A percentile compares a stretch with the other conserved stretches of the same genome.
phyloP scores from a whole-genome alignment of 2,797 vertebrate genomes.

The Sciaenops ocellatus region DNA sequence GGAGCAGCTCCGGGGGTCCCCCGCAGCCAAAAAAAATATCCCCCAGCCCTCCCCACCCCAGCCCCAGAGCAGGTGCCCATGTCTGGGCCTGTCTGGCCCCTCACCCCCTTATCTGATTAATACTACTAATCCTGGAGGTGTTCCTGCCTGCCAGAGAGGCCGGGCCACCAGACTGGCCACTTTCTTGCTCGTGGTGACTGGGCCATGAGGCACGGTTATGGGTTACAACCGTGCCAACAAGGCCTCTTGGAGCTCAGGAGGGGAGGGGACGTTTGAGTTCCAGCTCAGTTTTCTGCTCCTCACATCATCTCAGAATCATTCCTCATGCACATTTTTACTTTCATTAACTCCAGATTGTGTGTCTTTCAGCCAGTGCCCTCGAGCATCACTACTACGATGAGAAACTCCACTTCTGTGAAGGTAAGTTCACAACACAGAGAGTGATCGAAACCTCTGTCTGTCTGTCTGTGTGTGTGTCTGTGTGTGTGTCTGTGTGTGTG shows the following conservation, averaged over 20 bases:
- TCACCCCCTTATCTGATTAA: slow-evolving; percentile 91
- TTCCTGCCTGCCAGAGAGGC: slow-evolving; percentile 88
- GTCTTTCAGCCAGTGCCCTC: slow-evolving; percentile 73
- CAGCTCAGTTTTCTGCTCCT: slow-evolving; percentile 63
- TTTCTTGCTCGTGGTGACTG: slow-evolving; percentile 79
- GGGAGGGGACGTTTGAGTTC: slow-evolving; percentile 81
- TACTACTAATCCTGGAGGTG: slow-evolving; percentile 92
- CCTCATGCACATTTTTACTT: slow-evolving; percentile 1
- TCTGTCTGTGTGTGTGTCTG: background rate
- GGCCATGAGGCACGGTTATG: slow-evolving; percentile 68
- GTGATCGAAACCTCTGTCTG: slow-evolving; percentile 9
- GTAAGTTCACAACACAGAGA: slow-evolving; percentile 80
- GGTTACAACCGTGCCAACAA: slow-evolving; percentile 73
- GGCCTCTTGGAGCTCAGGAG: slow-evolving; percentile 58
- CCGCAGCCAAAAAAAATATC: slow-evolving; percentile 34
- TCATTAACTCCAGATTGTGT: slow-evolving; percentile 15
- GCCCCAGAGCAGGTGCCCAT: slow-evolving; percentile 83
- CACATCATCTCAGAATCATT: slow-evolving; percentile 18
- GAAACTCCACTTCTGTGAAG: slow-evolving; percentile 89
- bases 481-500: slow-evolving; percentile 8
- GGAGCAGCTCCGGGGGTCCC: slow-evolving; percentile 64
- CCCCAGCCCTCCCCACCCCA: slow-evolving; percentile 52
- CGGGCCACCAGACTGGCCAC: slow-evolving; percentile 82
- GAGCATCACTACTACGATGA: slow-evolving; percentile 90
- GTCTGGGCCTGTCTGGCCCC: slow-evolving; percentile 81